Base-by-base conservation (phyloP, 2,888 invertebrate genomes). In the Epinotia demarniana region DNA sequence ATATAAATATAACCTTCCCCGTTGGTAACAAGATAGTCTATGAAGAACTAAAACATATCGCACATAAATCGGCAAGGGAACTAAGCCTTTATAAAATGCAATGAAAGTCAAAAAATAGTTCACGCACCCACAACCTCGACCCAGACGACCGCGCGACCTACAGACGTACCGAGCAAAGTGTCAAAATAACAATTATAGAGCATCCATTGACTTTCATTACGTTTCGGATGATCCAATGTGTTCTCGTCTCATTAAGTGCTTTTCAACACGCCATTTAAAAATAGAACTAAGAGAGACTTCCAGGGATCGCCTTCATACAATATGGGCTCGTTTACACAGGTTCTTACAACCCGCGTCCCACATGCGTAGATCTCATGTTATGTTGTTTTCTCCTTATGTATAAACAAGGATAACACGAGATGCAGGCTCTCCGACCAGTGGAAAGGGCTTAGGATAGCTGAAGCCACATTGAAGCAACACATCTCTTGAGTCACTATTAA, bases 101-200 rank as follows among this genome's bases (percentile, higher is more conserved):
- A 5, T 49, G 70, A 53, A 60, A 61, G 27, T 33, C 43, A 8
- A 57, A 58, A 62, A 43, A 58, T 46, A 63, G 73, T 73, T 73
- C 73, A 69, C 73, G 61, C 43, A 64, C 74, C 63, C 69, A n/a
- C 57, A n/a, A 11, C 19, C 39, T 39, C 61, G 74, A 57, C 88
- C 86, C 85, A 78, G 75, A 81, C 82, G 90, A 57, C 73, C 73
- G 73, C 11, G 55, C 68, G 73, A 90, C 90, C 90, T 89, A 89
- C 82, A 90, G 90, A 90, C 90, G 89, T 83, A 87, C 46, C 81
- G 86, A 85, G 82, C 85, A 80, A 83, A 90, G 89, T 89, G 90
- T 90, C 90, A 88, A 85, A 75, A 75, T 71, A 75, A 75, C 71
- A 75, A 75, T 75, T 71, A 75, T 66, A 55, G 39, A 66, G 64